Evolutionary conservation across 2,888 invertebrate genomes (phyloP), one percentile per base, ranked within the genome.

Genomic region (Drosophila picticornis): DNA sequence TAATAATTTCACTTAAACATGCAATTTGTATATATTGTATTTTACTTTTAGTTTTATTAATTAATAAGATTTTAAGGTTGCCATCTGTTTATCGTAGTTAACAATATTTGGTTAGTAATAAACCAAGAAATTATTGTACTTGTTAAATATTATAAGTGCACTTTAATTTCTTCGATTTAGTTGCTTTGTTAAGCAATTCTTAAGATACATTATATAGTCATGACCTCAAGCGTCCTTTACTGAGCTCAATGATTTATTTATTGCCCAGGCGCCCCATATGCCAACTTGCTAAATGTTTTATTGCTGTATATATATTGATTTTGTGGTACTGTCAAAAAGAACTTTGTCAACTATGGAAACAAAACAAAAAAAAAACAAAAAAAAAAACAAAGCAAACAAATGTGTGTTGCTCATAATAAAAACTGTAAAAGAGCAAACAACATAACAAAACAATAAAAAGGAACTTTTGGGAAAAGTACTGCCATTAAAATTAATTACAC

Each of bases 401-500:
- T 36, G 55, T 55, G 40, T 71, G 60, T 52, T 36, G 58, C 22
- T 43, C 43, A 43, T 64, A 75, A 68, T 63, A 62, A 58, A 46
- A 81, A 77, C 56, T 73, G 71, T 62, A 64, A 69, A 72, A 71
- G 58, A 52, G 64, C 53, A 62, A 66, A 75, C 70, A 70, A 71
- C 66, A 74, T 29, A 57, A 74, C 53, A 75, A 32, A 22, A 56
- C 73, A 83, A 86, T 75, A 71, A 78, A 71, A 60, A 19, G 19
- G 22, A 86, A 74, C 60, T 83, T 88, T 78, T 59, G 52, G 50
- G 27, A 58, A 81, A 84, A 84, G 77, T 77, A 67, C 57, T 75
- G 69, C 74, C 87, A 89, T 88, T 89, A 89, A 88, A 88, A 87
- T 90, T 90, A 88, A 88, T 88, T 88, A 88, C 87, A 81, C 76